These are phyloP conservation scores for Astyanax mexicanus DNA, from an alignment of 2,797 vertebrate species.

Conservation along the genomic window DNA sequence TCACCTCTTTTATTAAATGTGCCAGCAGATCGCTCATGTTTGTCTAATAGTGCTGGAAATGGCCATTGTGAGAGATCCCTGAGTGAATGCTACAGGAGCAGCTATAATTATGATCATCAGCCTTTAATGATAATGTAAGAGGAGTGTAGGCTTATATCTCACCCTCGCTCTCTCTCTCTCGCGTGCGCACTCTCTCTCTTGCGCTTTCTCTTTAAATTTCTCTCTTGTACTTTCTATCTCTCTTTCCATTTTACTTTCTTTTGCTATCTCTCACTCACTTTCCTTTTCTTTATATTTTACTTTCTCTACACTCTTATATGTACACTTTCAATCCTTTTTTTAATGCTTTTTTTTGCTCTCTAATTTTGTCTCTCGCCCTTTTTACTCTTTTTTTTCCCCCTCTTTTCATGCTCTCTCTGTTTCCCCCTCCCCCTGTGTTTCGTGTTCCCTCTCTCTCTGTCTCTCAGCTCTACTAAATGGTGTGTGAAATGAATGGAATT, in stretches of 20 bases:
- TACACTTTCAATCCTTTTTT: neutral
- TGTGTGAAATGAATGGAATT: conserved; percentile 78
- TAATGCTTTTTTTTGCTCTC: conserved; percentile 29
- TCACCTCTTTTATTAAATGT: conserved; percentile 38
- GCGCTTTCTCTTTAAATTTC: neutral
- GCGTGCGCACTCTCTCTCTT: too few relatives aligned
- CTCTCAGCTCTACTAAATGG: conserved; percentile 66
- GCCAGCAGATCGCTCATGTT: conserved; percentile 49
- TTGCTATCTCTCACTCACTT: too few relatives aligned
- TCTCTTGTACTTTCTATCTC: conserved; percentile 25
- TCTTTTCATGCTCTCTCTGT: too few relatives aligned
- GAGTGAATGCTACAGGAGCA: conserved; percentile 62
- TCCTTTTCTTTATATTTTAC: too few relatives aligned
- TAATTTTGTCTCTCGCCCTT: too few relatives aligned
- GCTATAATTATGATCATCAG: conserved; percentile 65
- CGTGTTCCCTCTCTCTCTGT: conserved; percentile 34
- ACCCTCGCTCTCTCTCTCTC: neutral
- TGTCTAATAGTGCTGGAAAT: conserved; percentile 66
- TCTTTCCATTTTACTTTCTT: conserved; percentile 8
- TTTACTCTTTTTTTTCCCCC: too few relatives aligned
- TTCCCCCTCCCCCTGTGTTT: too few relatives aligned
- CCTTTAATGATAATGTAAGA: conserved; percentile 58
- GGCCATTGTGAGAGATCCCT: conserved; percentile 48
- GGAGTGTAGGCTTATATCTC: conserved; percentile 1
- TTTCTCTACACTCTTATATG: too few relatives aligned